phyloP scores from a whole-genome alignment of 2,797 vertebrate species.

The Luscinia megarhynchos region DNA sequence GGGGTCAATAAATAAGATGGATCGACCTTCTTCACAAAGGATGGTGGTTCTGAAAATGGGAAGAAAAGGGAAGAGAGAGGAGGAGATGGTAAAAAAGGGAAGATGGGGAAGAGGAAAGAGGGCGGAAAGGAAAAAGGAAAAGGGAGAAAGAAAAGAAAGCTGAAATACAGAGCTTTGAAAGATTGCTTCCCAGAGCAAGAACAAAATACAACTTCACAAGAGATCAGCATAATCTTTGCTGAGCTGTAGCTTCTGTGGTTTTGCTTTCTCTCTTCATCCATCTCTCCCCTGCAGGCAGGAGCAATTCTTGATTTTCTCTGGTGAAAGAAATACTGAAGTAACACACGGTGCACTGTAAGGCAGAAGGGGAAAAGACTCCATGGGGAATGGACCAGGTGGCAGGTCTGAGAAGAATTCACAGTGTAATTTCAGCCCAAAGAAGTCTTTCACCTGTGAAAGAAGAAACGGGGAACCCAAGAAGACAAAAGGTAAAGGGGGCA shows the following conservation, averaged over 20 bases:
- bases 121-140: not conserved
- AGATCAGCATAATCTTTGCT: not conserved
- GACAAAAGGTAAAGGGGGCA: not conserved
- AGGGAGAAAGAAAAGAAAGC: not conserved
- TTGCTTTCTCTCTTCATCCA: not conserved
- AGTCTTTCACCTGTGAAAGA: constrained; percentile 1
- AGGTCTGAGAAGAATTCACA: not conserved
- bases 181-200: not conserved
- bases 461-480: not conserved
- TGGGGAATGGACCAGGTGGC: not conserved
- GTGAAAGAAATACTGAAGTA: not conserved
- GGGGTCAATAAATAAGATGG: constrained; percentile 93
- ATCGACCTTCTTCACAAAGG: constrained; percentile 94
- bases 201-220: constrained; percentile 8
- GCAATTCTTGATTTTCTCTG: not conserved
- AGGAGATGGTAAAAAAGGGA: constrained; percentile 66
- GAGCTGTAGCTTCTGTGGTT: not conserved
- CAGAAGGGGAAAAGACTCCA: not conserved
- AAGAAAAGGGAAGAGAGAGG: not conserved
- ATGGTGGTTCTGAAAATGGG: constrained; percentile 88
- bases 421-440: not conserved
- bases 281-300: not conserved
- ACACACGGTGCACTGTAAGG: not conserved
- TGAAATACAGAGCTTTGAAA: constrained; percentile 53
- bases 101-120: not conserved